These are phyloP conservation scores for Euschistus heros DNA, from an alignment of 1,140 invertebrate genomes.

Conservation along the genomic window DNA sequence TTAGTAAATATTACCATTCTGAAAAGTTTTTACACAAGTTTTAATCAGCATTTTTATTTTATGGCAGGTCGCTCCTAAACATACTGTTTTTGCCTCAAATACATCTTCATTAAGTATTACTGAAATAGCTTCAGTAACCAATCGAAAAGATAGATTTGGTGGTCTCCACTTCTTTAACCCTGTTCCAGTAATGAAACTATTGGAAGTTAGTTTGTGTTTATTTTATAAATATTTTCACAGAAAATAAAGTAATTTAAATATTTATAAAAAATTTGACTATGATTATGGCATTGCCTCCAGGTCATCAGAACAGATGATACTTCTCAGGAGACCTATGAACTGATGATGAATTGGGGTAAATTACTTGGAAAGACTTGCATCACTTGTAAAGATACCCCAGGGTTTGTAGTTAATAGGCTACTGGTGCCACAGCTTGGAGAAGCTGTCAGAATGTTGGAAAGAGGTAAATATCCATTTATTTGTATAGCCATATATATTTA, in stretches of 20 bases:
- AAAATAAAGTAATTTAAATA: too few relatives aligned
- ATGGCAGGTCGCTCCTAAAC: slow-evolving; percentile 47
- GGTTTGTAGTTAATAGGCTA: slow-evolving; percentile 77
- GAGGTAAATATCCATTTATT: slow-evolving; percentile 46
- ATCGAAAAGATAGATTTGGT: slow-evolving; percentile 56
- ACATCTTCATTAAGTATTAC: slow-evolving; percentile 76
- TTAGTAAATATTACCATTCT: too few relatives aligned
- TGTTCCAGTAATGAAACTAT: slow-evolving; percentile 79
- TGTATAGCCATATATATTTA: too few relatives aligned
- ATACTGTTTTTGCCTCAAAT: slow-evolving; percentile 75
- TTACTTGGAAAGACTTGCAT: slow-evolving; percentile 67
- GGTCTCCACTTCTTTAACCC: slow-evolving; percentile 90
- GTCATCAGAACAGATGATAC: slow-evolving; percentile 57
- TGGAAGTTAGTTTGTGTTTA: slow-evolving; percentile 45
- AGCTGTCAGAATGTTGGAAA: slow-evolving; percentile 61
- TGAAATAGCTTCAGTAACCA: slow-evolving; percentile 65
- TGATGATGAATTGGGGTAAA: slow-evolving; percentile 66
- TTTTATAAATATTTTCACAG: too few relatives aligned
- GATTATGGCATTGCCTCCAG: slow-evolving; percentile 24
- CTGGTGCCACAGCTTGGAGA: slow-evolving; percentile 67
- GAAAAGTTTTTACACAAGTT: too few relatives aligned
- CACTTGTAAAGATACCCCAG: slow-evolving; percentile 71
- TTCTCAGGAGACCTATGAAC: slow-evolving; percentile 58
- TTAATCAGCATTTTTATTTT: background rate
- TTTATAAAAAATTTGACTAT: too few relatives aligned